Evolutionary conservation across 2,797 vertebrate genomes (phyloP).

Genomic region (Sebastes paucispinis): DNA sequence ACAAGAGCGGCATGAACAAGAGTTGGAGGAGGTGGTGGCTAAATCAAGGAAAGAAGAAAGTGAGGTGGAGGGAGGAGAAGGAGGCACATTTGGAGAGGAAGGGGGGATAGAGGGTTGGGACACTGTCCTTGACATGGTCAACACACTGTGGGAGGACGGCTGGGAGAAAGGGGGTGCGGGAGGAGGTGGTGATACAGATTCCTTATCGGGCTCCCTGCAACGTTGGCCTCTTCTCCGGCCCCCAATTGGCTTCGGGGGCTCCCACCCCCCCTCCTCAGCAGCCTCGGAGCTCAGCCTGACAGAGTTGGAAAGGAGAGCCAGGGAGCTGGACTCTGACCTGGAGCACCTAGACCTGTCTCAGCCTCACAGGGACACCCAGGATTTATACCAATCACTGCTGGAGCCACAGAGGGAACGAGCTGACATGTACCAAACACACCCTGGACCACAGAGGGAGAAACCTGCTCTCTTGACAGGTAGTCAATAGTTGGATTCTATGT

Average conservation of each 20-base stretch:
- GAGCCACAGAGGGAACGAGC: slow-evolving; percentile 64
- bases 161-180: slow-evolving; percentile 65
- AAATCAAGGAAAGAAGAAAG: slow-evolving; percentile 42
- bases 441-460: slow-evolving; percentile 75
- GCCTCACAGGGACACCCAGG: slow-evolving; percentile 61
- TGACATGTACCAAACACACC: slow-evolving; percentile 78
- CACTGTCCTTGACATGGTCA: slow-evolving; percentile 82
- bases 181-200: slow-evolving; percentile 70
- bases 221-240: slow-evolving; percentile 84
- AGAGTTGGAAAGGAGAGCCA: slow-evolving; percentile 79
- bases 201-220: slow-evolving; percentile 77
- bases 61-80: slow-evolving; percentile 37
- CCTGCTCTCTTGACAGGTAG: slow-evolving; percentile 58
- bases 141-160: slow-evolving; percentile 82
- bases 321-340: slow-evolving; percentile 79
- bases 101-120: slow-evolving; percentile 78
- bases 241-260: slow-evolving; percentile 83
- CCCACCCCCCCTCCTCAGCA: slow-evolving; percentile 81
- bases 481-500: neutral
- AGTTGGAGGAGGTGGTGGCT: slow-evolving; percentile 25
- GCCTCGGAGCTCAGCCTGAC: slow-evolving; percentile 82
- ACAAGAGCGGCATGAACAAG: slow-evolving; percentile 14
- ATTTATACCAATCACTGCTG: slow-evolving; percentile 50
- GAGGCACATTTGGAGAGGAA: slow-evolving; percentile 36
- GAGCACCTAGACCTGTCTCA: slow-evolving; percentile 77